Evolutionary conservation across 1,140 invertebrate genomes (phyloP), one percentile per base, ranked within the genome.

Genomic region (Anastatus disparis): DNA sequence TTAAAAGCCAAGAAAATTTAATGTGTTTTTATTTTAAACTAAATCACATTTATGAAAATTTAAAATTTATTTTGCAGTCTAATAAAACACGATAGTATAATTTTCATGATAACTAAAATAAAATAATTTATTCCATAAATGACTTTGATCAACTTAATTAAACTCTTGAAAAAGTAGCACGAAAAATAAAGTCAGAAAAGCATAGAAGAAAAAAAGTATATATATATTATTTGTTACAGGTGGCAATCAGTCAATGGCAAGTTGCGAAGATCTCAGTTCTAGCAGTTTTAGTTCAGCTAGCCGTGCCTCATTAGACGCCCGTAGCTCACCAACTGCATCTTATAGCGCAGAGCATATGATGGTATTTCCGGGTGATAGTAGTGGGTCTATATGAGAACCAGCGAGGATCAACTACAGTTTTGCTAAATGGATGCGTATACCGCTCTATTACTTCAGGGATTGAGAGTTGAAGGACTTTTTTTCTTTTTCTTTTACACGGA

Each of bases 261-360:
- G 87, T 73, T 91, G 90, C 31, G 93, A 94, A 75, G 93, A 94
- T 76, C 79, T 93, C 44, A 94, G 93, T 78, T 91, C 92, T 8
- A 94, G 93, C 78, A 94, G 92, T 79, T 92, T 94, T 74, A 93
- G 92, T 78, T 94, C 93, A 3, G 90, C 92, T 3, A 93, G 92
- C 76, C 88, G 92, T 48, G 91, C 92, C 1, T 94, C 93, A 2
- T 85, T 93, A n/a, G 92, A 93, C 72, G 89, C 91, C n/a, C 89
- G 91, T 6, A 91, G 91, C 24, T 91, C 90, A 12, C 90, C 90
- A 67, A 89, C 90, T 27, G 85, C 89, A 53, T 87, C 86, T 55
- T 90, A 89, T 77, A 89, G 89, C 69, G 89, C 91, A 55, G 92
- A 93, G 77, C 91, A 92, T 79, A 87, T 91, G 77, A 88, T 93